Evolutionary conservation across 2,113 vertebrate species (phyloP).

Genomic region (Clarias gariepinus): DNA sequence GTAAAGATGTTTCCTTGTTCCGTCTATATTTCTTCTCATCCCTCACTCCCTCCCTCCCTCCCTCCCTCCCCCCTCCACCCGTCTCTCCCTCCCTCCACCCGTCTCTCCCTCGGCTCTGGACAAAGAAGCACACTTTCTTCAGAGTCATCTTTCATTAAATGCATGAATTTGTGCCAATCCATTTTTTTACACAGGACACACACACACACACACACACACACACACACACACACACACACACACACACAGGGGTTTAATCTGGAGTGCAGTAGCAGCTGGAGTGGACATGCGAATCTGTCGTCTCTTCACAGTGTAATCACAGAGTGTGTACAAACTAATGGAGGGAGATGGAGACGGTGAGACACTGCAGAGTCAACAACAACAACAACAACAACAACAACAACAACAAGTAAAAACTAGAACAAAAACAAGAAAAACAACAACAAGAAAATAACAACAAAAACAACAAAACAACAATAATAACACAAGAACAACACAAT

Average conservation of each 20-base stretch:
- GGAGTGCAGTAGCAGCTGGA: constrained; percentile 25
- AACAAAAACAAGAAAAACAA: constrained; percentile 1
- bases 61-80: constrained; percentile 8
- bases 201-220: constrained; percentile 38
- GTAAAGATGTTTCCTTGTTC: constrained; percentile 36
- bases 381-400: neutral
- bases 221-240: constrained; percentile 39
- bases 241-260: constrained; percentile 47
- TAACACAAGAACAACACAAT: no score
- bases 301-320: constrained; percentile 51
- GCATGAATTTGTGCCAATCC: constrained; percentile 63
- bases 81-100: neutral
- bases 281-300: constrained; percentile 50
- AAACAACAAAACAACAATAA: neutral
- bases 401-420: no score
- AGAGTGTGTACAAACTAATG: constrained; percentile 49
- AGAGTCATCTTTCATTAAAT: constrained; percentile 69
- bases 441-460: neutral
- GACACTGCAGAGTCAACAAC: constrained; percentile 14
- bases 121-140: constrained; percentile 61
- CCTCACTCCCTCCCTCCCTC: constrained; percentile 44
- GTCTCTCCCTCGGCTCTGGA: constrained; percentile 49
- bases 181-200: constrained; percentile 29
- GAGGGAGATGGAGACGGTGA: constrained; percentile 47
- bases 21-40: constrained; percentile 42